Evolutionary conservation across 2,113 vertebrate species (phyloP).

Genomic region (Indri indri): DNA sequence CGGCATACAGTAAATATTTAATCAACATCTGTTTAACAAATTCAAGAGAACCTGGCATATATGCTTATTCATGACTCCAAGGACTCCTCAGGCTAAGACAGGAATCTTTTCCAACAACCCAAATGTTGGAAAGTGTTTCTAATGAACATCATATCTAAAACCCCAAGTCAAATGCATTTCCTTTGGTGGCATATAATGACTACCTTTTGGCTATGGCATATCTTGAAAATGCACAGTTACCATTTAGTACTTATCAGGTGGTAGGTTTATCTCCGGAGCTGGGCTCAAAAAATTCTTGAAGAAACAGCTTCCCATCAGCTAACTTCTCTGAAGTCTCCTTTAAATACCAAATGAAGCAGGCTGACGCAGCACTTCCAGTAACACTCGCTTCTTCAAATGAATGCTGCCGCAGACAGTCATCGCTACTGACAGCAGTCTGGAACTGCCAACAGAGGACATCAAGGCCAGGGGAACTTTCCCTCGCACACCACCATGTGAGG

Average conservation of each 20-base stretch:
- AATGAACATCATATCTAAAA: slow-evolving; percentile 49
- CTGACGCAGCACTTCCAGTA: slow-evolving; percentile 18
- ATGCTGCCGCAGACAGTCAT: neutral
- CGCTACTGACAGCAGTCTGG: neutral
- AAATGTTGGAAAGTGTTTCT: neutral
- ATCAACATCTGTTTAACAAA: neutral
- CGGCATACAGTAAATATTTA: neutral
- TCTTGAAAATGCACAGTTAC: slow-evolving; percentile 70
- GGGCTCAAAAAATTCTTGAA: slow-evolving; percentile 50
- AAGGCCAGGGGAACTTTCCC: neutral
- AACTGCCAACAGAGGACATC: neutral
- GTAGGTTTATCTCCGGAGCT: slow-evolving; percentile 62
- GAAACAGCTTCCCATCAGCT: slow-evolving; percentile 58
- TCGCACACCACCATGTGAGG: neutral
- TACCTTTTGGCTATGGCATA: slow-evolving; percentile 39
- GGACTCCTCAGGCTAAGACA: neutral
- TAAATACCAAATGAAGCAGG: slow-evolving; percentile 29
- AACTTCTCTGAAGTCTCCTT: slow-evolving; percentile 15
- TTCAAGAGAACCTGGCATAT: neutral
- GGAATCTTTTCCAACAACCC: neutral
- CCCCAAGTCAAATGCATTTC: slow-evolving; percentile 31
- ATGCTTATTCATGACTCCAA: neutral
- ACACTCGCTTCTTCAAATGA: slow-evolving; percentile 48
- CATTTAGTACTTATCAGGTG: slow-evolving; percentile 70
- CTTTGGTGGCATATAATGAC: slow-evolving; percentile 9